Evolutionary conservation across 2,113 vertebrate species (phyloP), one percentile per base, ranked within the genome.

Genomic region (Channa argus): DNA sequence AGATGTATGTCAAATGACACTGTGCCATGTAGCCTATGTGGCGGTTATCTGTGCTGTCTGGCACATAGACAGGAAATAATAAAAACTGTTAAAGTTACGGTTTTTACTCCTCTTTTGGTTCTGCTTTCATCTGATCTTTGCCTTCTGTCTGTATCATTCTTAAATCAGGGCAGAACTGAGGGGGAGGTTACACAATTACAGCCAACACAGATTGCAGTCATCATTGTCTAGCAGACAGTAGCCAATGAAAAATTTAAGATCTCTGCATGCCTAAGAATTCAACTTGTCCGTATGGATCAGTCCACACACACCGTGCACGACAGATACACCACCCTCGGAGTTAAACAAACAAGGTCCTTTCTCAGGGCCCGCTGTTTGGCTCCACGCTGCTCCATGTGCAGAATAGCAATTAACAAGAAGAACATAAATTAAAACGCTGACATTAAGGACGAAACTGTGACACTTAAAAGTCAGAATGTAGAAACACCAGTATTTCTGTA

Each of bases 371-470:
- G 39, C 63, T 77, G 73, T 86, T 87, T 82, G 83, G 74, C 70
- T 68, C 64, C 68, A 43, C 69, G 5, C 46, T 1, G 60, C 66
- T 63, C 60, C 86, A 61, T 81, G 82, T 69, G 68, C 77, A 55
- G 91, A 92, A 93, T 93, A 91, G 80, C 80, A 91, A 93, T 90
- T 83, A 86, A 84, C 36, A 60, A 49, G 33, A 70, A 54, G 14
- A 56, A 73, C 45, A 9, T 71, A 74, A 66, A 41, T 63, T 68
- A 39, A 58, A 70, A 79, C 62, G 76, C 54, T 33, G 51, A 75
- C 72, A 62, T 71, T 39, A 70, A 3, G 56, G 37, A 55, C 41
- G 41, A 39, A 69, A 56, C 45, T 13, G 38, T 47, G 63, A 52
- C 34, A 12, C 52, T 78, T 4, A 33, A 24, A 46, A 63, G 65